Evolutionary conservation across 2,113 vertebrate genomes (phyloP), one percentile per base, ranked within the genome.

Genomic region (Aplodontia rufa): DNA sequence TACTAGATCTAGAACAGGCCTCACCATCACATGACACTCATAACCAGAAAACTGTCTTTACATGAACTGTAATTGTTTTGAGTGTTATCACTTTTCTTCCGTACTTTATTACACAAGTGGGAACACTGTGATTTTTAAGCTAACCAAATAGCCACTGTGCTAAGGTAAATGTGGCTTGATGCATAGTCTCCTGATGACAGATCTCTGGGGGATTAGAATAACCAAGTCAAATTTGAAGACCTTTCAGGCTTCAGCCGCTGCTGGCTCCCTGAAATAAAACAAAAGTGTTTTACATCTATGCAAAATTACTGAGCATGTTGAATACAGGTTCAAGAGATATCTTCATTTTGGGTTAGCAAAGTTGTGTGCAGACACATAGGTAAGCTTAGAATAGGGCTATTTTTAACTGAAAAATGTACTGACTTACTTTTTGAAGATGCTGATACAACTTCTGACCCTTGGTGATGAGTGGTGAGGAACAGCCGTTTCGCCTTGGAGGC

Each of bases 371-470:
- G 86, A 91, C 92, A 71, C 40, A 60, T 28, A 96, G 74, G 90
- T 94, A 94, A 97, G 72, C 96, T 97, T 97, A 91, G 78, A 98
- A 97, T 87, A 96, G 97, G 94, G 92, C 98, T 96, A 89, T 94
- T 97, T 98, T 98, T 95, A 98, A 94, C 96, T 75, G 95, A 95
- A 97, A 40, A 62, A 66, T 82, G 58, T 12, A 76, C 87, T 79
- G 58, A 55, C n/a, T 49, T 84, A 91, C 76, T 87, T 82, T 96
- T 89, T 82, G 42, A 98, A 94, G 96, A 90, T 74, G 58, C 74
- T 97, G 76, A 60, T 93, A 85, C 53, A 95, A 79, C 26, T 76
- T 53, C 62, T 96, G 90, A 96, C 95, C 89, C 93, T 81, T 32
- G 64, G 94, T 90, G 92, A 97, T 80, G 96, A 97, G 96, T 95